These are phyloP conservation scores for Eumacrocentrus americanus DNA, from an alignment of 2,888 invertebrate genomes.

Conservation along the genomic window DNA sequence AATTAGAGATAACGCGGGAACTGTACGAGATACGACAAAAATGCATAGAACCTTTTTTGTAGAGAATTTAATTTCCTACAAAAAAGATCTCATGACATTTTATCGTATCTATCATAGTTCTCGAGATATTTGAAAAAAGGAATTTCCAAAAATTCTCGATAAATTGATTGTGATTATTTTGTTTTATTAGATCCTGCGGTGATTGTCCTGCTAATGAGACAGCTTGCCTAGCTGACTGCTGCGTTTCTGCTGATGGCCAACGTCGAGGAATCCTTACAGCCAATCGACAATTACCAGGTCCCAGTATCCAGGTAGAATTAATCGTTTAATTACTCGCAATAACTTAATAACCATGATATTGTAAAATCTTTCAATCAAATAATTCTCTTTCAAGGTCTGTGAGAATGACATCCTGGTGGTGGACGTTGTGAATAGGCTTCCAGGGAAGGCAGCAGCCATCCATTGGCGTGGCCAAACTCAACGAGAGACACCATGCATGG, in stretches of 20 bases:
- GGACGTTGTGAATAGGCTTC: conserved; percentile 74
- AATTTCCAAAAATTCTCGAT: not conserved
- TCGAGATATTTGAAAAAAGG: too few species aligned
- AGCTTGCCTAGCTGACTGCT: conserved; percentile 68
- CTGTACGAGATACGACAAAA: too few species aligned
- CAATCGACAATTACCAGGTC: conserved; percentile 75
- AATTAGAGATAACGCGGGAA: too few species aligned
- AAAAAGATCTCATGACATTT: too few species aligned
- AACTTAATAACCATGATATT: too few species aligned
- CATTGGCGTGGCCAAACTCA: conserved; percentile 79
- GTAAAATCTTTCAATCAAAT: too few species aligned
- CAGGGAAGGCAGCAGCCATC: conserved; percentile 71
- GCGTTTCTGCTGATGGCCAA: conserved; percentile 71
- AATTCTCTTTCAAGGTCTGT: conserved; percentile 69
- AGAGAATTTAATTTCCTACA: too few species aligned
- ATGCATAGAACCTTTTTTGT: too few species aligned
- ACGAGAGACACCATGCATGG: conserved; percentile 74
- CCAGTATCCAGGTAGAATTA: conserved; percentile 66
- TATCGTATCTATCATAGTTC: too few species aligned
- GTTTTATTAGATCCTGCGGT: conserved; percentile 66
- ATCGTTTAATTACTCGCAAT: too few species aligned
- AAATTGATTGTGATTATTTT: too few species aligned
- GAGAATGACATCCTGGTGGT: conserved; percentile 76
- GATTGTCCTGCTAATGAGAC: conserved; percentile 70
- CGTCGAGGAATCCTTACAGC: conserved; percentile 71